These are phyloP conservation scores for Proteles cristata DNA, from an alignment of 2,113 vertebrate genomes.

Conservation along the genomic window DNA sequence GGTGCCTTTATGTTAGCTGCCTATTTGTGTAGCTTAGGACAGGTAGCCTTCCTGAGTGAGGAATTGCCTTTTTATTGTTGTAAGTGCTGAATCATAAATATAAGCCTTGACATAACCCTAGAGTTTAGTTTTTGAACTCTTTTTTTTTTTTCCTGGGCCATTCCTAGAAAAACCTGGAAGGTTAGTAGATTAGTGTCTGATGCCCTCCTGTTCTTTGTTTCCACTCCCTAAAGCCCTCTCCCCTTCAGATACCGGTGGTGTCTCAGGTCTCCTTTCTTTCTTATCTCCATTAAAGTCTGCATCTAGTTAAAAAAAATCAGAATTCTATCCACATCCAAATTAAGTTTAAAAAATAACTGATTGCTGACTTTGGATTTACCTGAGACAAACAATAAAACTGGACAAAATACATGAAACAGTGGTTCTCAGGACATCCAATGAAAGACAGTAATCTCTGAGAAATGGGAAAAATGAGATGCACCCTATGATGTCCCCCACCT, in stretches of 20 bases:
- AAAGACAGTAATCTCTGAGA: neutral
- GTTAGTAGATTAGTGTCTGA: neutral
- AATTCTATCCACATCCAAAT: neutral
- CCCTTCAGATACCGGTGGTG: neutral
- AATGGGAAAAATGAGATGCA: neutral
- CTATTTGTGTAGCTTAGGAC: neutral
- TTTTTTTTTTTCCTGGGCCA: neutral
- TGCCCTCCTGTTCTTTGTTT: slow-evolving; percentile 32
- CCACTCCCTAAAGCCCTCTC: neutral
- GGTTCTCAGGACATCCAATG: neutral
- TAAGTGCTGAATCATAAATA: slow-evolving; percentile 2
- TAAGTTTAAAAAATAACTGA: neutral
- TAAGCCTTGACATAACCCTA: neutral
- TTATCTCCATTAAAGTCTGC: neutral
- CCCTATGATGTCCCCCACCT: neutral
- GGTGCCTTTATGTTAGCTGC: neutral
- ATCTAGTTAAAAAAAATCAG: neutral
- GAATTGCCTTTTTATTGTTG: neutral
- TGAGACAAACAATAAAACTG: neutral
- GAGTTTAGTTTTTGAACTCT: neutral
- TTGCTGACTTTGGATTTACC: neutral
- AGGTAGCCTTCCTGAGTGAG: neutral
- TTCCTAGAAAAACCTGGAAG: neutral
- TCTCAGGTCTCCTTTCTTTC: neutral
- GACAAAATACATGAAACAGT: neutral